Percentiles rank a stretch among this genome's conserved stretches.
These are phyloP conservation scores for Pseudochaenichthys georgianus DNA, from an alignment of 2,797 vertebrate genomes.

Conservation along the genomic window DNA sequence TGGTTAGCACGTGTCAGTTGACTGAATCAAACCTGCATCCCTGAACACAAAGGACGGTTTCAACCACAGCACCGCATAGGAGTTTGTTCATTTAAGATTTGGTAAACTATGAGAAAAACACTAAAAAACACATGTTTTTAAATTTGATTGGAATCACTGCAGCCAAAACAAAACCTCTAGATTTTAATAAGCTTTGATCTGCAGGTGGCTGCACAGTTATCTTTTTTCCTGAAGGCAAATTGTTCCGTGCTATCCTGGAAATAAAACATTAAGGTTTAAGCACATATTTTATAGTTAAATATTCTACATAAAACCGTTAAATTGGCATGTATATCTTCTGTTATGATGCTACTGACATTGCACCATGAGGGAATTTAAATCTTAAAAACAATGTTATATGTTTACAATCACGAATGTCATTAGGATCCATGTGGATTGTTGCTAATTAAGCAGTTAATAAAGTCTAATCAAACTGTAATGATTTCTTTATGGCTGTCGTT, in stretches of 20 bases:
- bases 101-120: not conserved
- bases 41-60: not conserved
- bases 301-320: not conserved
- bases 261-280: not conserved
- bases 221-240: not conserved
- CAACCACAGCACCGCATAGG: not conserved
- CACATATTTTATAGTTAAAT: not conserved
- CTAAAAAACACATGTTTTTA: not conserved
- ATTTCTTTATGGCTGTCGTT: not conserved
- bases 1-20: constrained; percentile 5
- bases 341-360: not conserved
- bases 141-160: not conserved
- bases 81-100: not conserved
- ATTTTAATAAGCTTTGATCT: not conserved
- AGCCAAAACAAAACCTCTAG: not conserved
- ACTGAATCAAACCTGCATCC: constrained; percentile 8
- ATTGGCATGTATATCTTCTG: not conserved
- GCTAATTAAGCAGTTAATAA: not conserved
- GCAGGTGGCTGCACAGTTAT: not conserved
- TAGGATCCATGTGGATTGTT: not conserved
- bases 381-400: not conserved
- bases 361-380: not conserved
- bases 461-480: not conserved
- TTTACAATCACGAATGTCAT: not conserved
- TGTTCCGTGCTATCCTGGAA: not conserved